phyloP scores from a whole-genome alignment of 2,797 vertebrate genomes.

The Esox masquinongy region DNA sequence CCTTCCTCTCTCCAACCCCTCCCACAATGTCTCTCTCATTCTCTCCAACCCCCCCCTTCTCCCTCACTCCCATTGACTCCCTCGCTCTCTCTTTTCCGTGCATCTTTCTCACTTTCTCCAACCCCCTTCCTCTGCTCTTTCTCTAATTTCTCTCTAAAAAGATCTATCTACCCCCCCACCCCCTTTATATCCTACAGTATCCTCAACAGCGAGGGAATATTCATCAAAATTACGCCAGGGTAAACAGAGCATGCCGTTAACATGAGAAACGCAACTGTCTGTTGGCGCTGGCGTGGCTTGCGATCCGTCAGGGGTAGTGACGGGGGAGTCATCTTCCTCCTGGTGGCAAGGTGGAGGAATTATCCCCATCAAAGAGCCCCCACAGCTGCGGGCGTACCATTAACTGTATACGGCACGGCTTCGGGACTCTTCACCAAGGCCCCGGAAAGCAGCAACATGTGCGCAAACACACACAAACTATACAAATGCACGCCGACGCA shows the following conservation, averaged over 20 bases:
- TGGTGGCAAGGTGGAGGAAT: constrained; percentile 75
- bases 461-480: constrained; percentile 1
- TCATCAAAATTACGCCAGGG: constrained; percentile 70
- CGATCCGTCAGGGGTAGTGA: constrained; percentile 74
- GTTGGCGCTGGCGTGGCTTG: constrained; percentile 62
- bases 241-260: constrained; percentile 71
- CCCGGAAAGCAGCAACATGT: neutral
- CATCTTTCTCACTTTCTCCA: neutral
- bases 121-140: constrained; percentile 24
- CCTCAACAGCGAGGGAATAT: constrained; percentile 61
- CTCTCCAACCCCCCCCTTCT: constrained; percentile 29
- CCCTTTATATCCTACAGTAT: too few species aligned
- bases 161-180: neutral
- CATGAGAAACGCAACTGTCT: constrained; percentile 68
- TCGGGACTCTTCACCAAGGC: too few species aligned
- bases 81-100: neutral
- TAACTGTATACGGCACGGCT: constrained; percentile 61
- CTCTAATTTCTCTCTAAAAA: constrained; percentile 8
- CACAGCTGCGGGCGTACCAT: constrained; percentile 67
- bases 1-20: constrained; percentile 30
- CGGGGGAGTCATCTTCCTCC: constrained; percentile 53
- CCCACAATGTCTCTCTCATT: neutral
- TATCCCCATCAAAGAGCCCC: constrained; percentile 65
- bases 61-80: neutral
- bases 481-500: neutral